Base-by-base conservation (phyloP, 1,140 invertebrate genomes). In the Aphelenchoides besseyi region DNA sequence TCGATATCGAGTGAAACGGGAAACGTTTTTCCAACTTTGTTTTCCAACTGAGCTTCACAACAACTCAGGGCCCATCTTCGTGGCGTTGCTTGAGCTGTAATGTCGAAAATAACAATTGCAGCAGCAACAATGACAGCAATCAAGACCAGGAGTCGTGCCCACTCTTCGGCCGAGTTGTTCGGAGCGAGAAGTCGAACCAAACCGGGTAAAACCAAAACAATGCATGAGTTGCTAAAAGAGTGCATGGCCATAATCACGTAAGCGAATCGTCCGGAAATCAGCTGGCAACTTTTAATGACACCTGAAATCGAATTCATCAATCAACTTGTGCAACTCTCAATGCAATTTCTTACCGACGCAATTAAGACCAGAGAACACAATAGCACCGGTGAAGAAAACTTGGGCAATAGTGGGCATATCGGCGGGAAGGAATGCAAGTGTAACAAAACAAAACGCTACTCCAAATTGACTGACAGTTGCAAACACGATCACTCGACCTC, bases 371-470 rank as follows among this genome's bases (percentile, higher is more conserved):
- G 71, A 68, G 33, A 79, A 76, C 28, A 79, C 72, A 16, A 76
- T 78, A 1, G 69, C 54, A 28, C 63, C 35, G 54, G 78, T 80
- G 41, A 81, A 81, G 26, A 61, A 79, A 23, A 68, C 41, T 64
- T 82, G 76, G n/a, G 75, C 71, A 36, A 79, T 59, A 18, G 63
- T 36, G 8, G 71, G 70, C 62, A 63, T 55, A 29, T 61, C 54
- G 28, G 63, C 30, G 9, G 79, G 79, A 18, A 82, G 62, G 16
- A 83, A 66, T 3, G 81, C 78, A 2, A 81, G 32, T 8, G 72
- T 61, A n/a, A 74, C 32, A 57, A 82, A 83, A 30, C 75, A 84
- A 37, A 63, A 37, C 9, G 77, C 79, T 69, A 81, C 74, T 9
- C 66, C 54, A 41, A 79, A 68, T 54, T 81, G 77, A 30, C 72